Conservation (phyloP, 1,140 invertebrate species). For the Euura saliciscinereae region DNA sequence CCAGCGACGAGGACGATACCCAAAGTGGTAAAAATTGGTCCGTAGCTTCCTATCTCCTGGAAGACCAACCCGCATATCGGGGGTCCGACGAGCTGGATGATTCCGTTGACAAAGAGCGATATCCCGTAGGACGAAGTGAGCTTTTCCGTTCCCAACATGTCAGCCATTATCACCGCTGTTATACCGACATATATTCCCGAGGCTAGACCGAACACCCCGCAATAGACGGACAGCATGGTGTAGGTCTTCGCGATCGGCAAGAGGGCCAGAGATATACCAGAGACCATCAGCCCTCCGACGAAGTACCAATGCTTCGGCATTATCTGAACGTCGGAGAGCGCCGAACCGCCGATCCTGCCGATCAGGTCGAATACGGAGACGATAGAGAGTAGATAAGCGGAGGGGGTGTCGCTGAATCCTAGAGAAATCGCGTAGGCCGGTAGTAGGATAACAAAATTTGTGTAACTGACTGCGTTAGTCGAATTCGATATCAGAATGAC, state of each 20-base stretch:
- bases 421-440: slow-evolving; percentile 75
- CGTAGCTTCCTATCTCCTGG: slow-evolving; percentile 68
- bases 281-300: slow-evolving; percentile 76
- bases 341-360: slow-evolving; percentile 81
- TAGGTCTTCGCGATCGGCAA: slow-evolving; percentile 68
- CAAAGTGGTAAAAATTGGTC: slow-evolving; percentile 72
- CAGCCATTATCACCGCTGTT: slow-evolving; percentile 84
- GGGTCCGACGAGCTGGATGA: slow-evolving; percentile 79
- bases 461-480: slow-evolving; percentile 84
- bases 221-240: slow-evolving; percentile 67
- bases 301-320: slow-evolving; percentile 84
- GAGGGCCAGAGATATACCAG: slow-evolving; percentile 73
- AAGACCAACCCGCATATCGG: slow-evolving; percentile 76
- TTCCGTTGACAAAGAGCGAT: slow-evolving; percentile 81
- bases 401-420: slow-evolving; percentile 71
- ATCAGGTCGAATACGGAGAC: slow-evolving; percentile 80
- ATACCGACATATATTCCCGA: slow-evolving; percentile 87
- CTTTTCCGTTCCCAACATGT: slow-evolving; percentile 82
- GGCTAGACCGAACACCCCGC: slow-evolving; percentile 77
- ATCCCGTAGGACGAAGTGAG: slow-evolving; percentile 85
- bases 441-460: slow-evolving; percentile 82
- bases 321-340: slow-evolving; percentile 73
- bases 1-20: slow-evolving; percentile 77
- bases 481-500: slow-evolving; percentile 83
- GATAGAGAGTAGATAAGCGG: slow-evolving; percentile 75